A percentile compares a stretch with the other conserved stretches of the same genome.
Evolutionary conservation across 2,888 invertebrate genomes (phyloP).

Genomic region (Bombylius major): DNA sequence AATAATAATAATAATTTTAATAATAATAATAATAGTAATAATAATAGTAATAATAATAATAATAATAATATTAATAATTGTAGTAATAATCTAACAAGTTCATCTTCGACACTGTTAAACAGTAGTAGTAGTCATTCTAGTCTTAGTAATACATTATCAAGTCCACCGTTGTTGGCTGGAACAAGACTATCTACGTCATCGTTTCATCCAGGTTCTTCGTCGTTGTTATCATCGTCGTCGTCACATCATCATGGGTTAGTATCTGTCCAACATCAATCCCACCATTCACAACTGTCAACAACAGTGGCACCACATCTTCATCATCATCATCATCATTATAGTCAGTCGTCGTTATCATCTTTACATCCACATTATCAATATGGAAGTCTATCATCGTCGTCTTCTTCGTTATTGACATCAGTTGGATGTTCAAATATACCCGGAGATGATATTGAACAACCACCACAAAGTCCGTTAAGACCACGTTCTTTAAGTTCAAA

Average conservation of each 20-base stretch:
- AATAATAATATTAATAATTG: conserved; percentile 17
- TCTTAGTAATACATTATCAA: conserved; percentile 29
- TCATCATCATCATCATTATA: conserved; percentile 17
- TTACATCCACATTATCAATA: conserved; percentile 30
- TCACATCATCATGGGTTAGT: conserved; percentile 19
- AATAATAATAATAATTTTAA: conserved; percentile 16
- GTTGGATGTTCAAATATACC: conserved; percentile 23
- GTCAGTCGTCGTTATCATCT: conserved; percentile 14
- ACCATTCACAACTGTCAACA: background rate
- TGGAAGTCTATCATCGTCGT: background rate
- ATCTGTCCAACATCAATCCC: background rate
- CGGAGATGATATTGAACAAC: conserved; percentile 39
- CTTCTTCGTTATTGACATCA: background rate
- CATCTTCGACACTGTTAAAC: conserved; percentile 19
- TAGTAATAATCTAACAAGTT: conserved; percentile 18
- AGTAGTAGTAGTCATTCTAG: conserved; percentile 30
- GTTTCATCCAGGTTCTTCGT: conserved; percentile 14
- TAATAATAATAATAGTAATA: conserved; percentile 15
- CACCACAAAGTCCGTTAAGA: conserved; percentile 51
- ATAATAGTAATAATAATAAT: conserved; percentile 8
- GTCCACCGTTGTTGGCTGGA: conserved; percentile 17
- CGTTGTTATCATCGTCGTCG: conserved; percentile 20
- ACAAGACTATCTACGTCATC: conserved; percentile 15
- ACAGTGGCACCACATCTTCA: conserved; percentile 16
- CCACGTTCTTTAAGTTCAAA: conserved; percentile 66